A percentile compares a stretch with the other conserved stretches of the same genome.
phyloP scores from a whole-genome alignment of 2,113 vertebrate genomes.

The Macroglossus sobrinus region DNA sequence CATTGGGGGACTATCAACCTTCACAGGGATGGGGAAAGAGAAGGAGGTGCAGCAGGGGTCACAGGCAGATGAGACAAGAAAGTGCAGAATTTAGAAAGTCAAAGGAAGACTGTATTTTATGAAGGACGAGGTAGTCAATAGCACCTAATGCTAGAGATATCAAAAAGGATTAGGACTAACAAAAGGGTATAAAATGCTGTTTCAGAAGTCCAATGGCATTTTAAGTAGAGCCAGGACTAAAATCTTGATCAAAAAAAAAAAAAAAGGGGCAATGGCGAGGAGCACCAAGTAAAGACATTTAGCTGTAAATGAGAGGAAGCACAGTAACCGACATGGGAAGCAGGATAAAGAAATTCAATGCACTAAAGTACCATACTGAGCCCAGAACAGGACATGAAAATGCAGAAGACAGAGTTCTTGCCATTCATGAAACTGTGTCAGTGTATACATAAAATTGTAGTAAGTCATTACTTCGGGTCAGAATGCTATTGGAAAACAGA shows the following conservation, averaged over 20 bases:
- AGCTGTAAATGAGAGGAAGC: background rate
- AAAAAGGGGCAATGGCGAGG: background rate
- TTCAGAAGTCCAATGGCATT: background rate
- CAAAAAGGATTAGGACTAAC: background rate
- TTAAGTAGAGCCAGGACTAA: background rate
- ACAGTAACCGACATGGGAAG: background rate
- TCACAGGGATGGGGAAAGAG: background rate
- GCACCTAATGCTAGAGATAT: background rate
- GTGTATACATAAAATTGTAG: background rate
- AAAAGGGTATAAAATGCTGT: background rate
- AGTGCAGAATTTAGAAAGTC: background rate
- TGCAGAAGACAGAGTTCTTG: background rate
- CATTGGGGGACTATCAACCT: background rate
- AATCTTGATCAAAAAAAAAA: background rate
- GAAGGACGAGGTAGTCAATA: background rate
- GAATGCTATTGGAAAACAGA: background rate
- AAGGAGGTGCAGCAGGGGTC: background rate
- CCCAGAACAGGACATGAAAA: background rate
- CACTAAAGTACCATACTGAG: background rate
- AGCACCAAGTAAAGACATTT: background rate
- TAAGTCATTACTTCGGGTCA: background rate
- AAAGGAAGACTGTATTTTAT: background rate
- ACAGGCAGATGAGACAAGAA: background rate
- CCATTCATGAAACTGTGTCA: background rate
- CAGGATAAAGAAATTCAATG: background rate